These are phyloP conservation scores for Campylorhamphus procurvoides DNA, from an alignment of 2,113 vertebrate genomes.

Conservation along the genomic window DNA sequence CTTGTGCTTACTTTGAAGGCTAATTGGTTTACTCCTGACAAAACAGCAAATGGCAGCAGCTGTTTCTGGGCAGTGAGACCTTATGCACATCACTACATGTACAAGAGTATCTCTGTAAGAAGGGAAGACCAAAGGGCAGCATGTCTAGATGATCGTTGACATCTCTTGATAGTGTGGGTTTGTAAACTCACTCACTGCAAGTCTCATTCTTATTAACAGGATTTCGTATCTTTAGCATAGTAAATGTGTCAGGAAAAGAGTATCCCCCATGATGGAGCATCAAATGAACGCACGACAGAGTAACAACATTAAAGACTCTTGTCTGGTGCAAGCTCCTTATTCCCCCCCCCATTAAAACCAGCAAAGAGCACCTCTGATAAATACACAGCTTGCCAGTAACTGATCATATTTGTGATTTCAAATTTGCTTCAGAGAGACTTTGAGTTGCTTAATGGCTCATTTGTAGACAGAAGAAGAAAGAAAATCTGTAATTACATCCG, in stretches of 20 bases:
- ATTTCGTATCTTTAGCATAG: not conserved
- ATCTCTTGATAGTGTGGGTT: not conserved
- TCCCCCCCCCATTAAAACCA: not conserved
- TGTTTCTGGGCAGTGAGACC: not conserved
- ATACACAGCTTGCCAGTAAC: not conserved
- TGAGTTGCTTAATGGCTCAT: not conserved
- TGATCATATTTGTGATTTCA: not conserved
- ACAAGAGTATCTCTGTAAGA: not conserved
- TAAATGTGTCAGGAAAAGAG: not conserved
- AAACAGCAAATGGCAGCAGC: not conserved
- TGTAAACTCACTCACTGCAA: not conserved
- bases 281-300: not conserved
- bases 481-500: not conserved
- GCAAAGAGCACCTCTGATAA: not conserved
- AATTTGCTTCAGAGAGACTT: not conserved
- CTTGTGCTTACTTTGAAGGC: not conserved
- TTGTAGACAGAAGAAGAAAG: not conserved
- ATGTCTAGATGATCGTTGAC: not conserved
- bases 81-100: rapidly evolving
- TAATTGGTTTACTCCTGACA: not conserved
- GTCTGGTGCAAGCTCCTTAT: not conserved
- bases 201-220: not conserved
- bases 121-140: not conserved
- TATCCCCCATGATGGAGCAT: not conserved
- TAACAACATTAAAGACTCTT: not conserved